Percentiles rank a stretch among this genome's conserved stretches.
Conservation (phyloP, 2,888 invertebrate genomes). For the Coelinius sp. region DNA sequence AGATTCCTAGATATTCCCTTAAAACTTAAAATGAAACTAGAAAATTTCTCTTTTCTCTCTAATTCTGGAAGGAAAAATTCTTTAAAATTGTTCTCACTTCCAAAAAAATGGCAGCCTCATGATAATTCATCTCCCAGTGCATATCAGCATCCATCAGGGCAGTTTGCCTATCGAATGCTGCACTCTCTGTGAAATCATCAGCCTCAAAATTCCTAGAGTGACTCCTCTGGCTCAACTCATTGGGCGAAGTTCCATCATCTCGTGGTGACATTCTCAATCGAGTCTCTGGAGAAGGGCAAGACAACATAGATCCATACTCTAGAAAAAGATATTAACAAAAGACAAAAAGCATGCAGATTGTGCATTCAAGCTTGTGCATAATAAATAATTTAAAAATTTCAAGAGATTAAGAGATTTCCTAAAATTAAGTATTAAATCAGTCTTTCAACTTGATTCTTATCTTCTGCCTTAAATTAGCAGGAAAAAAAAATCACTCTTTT, state of each 20-base stretch:
- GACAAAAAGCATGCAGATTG: constrained; percentile 25
- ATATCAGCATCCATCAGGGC: constrained; percentile 63
- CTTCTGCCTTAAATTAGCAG: background rate
- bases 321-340: constrained; percentile 56
- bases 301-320: constrained; percentile 70
- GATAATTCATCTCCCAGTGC: constrained; percentile 92
- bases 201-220: constrained; percentile 49
- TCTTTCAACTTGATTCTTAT: background rate
- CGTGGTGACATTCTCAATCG: constrained; percentile 55
- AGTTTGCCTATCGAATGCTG: constrained; percentile 57
- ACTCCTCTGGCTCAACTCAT: constrained; percentile 57
- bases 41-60: too few species aligned
- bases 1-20: background rate
- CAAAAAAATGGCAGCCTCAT: constrained; percentile 89
- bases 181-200: constrained; percentile 60
- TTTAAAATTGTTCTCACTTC: constrained; percentile 73
- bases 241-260: constrained; percentile 52
- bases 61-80: too few species aligned
- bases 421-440: background rate
- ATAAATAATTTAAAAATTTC: constrained; percentile 14
- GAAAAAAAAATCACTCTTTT: constrained; percentile 2
- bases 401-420: background rate
- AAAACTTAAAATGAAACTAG: background rate
- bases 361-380: constrained; percentile 28
- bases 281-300: constrained; percentile 65